Percentiles rank a stretch among this genome's conserved stretches.
These are phyloP conservation scores for Cydia amplana DNA, from an alignment of 1,140 invertebrate genomes.

Conservation along the genomic window DNA sequence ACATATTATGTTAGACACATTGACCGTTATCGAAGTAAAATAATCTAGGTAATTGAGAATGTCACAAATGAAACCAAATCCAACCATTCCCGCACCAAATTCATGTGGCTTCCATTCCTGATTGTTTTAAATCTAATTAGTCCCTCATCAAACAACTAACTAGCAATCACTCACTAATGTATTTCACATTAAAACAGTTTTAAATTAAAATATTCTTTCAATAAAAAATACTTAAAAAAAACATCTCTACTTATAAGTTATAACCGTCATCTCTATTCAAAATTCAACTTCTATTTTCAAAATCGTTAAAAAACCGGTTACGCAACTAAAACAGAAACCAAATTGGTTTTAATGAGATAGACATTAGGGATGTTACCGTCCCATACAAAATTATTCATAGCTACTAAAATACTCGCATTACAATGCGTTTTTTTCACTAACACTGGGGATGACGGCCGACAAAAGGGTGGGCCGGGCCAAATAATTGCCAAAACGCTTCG, in stretches of 20 bases:
- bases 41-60: background rate
- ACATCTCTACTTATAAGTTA: constrained; percentile 17
- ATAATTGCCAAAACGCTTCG: constrained; percentile 78
- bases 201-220: background rate
- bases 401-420: constrained; percentile 75
- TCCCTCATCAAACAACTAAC: background rate
- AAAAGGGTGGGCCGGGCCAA: constrained; percentile 77
- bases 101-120: background rate
- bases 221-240: constrained; percentile 37
- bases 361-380: constrained; percentile 70
- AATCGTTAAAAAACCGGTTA: constrained; percentile 37
- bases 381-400: constrained; percentile 78
- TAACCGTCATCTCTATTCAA: constrained; percentile 9
- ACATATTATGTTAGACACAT: no score
- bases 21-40: no score
- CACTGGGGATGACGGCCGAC: constrained; percentile 72
- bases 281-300: background rate
- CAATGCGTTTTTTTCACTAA: constrained; percentile 64
- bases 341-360: constrained; percentile 77
- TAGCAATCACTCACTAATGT: background rate
- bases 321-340: constrained; percentile 61
- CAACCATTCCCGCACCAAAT: background rate
- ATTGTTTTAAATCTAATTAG: constrained; percentile 1
- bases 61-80: background rate
- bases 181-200: constrained; percentile 7